phyloP scores from a whole-genome alignment of 2,113 vertebrate genomes.

The Passer montanus region DNA sequence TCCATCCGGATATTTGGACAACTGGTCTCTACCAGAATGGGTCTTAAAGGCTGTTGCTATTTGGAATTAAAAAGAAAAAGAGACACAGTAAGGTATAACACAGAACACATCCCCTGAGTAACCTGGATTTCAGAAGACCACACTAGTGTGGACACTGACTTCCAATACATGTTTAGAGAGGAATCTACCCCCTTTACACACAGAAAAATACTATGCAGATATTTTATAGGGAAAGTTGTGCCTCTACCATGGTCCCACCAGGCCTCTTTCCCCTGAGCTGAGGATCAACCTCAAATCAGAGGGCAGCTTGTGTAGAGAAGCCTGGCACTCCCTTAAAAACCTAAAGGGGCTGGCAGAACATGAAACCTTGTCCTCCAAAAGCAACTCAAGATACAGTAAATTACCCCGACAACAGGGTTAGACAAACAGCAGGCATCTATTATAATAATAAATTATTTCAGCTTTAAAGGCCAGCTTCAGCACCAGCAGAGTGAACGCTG shows the following conservation, averaged over 20 bases:
- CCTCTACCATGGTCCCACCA: neutral
- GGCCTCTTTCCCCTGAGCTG: neutral
- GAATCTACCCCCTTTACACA: neutral
- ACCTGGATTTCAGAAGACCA: neutral
- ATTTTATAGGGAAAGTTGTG: neutral
- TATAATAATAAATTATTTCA: neutral
- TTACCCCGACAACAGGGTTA: neutral
- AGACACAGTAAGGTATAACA: neutral
- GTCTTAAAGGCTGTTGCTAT: conserved; percentile 80
- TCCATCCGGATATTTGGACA: conserved; percentile 87
- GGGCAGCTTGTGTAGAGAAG: neutral
- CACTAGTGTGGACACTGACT: neutral
- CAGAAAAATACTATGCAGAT: neutral
- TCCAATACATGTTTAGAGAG: neutral
- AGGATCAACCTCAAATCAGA: neutral
- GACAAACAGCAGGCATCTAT: neutral
- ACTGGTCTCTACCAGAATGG: conserved; percentile 79
- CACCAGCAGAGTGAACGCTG: neutral
- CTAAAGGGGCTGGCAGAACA: neutral
- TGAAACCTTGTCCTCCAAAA: neutral
- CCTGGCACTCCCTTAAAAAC: neutral
- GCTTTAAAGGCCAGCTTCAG: neutral
- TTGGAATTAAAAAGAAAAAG: neutral
- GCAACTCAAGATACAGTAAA: neutral
- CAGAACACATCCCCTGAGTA: neutral